Conservation (phyloP, 2,888 invertebrate species). For the Cerceris rybyensis region DNA sequence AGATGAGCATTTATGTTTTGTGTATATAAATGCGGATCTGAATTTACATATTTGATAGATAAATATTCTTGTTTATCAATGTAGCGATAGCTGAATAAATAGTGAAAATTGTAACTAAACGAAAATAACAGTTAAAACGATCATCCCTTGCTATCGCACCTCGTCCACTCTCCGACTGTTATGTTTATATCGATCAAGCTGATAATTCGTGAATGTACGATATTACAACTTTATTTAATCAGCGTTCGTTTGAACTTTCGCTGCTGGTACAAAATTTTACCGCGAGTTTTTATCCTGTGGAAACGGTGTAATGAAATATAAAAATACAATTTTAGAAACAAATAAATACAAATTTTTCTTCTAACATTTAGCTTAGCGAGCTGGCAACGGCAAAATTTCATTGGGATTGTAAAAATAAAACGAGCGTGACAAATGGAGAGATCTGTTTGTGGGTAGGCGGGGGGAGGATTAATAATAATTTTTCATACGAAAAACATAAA, state of each 20-base stretch:
- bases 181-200: slow-evolving; percentile 18
- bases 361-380: no score
- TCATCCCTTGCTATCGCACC: background rate
- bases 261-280: background rate
- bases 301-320: background rate
- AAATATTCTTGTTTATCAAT: no score
- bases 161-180: background rate
- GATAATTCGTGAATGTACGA: slow-evolving; percentile 9
- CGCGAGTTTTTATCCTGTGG: background rate
- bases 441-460: no score
- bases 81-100: background rate
- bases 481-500: no score
- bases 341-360: no score
- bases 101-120: background rate
- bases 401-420: no score
- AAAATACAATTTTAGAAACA: no score
- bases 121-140: slow-evolving; percentile 6
- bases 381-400: no score
- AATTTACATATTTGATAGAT: no score
- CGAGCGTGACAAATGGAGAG: no score
- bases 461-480: no score
- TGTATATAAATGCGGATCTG: background rate
- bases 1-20: no score
- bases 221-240: slow-evolving; percentile 4
- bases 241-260: slow-evolving; percentile 8